Evolutionary conservation across 2,113 vertebrate species (phyloP), one percentile per base, ranked within the genome.

Genomic region (Steatornis caripensis): DNA sequence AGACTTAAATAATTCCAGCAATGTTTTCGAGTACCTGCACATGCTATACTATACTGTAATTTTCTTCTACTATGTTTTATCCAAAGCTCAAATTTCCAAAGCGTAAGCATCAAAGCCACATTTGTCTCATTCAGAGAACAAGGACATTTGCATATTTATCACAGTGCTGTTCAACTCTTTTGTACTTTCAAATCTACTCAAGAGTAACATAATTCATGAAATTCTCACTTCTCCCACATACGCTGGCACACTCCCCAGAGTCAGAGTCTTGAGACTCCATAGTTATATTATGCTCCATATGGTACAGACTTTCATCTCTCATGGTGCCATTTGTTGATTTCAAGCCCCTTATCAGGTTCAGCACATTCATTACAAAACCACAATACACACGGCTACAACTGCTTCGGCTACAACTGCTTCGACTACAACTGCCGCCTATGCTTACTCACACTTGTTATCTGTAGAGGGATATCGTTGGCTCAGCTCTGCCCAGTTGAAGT

Each of bases 181-280:
- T 84, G 54, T 95, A 88, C 91, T 97, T 97, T 94, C 84, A 88
- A 45, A 80, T 81, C 93, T 70, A 93, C 87, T 90, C 87, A 88
- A 86, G 82, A 90, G 89, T 81, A 96, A 94, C 93, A 94, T 93
- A 95, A 95, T 97, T 97, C 90, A 95, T 87, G 90, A 93, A 94
- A 94, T 84, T 94, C 95, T 91, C 95, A 95, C 95, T 95, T 95
- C 96, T 95, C 97, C 96, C 91, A 95, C 92, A 0, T 94, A 88
- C 24, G 76, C 72, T 93, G 88, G 84, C 82, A 87, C 10, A 18
- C 39, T 97, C 93, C 71, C 90, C 66, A 66, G 93, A 91, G 87
- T 55, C 55, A 53, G 82, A 84, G 76, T 93, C 95, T 93, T 79
- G 72, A 90, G 84, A 70, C 62, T 94, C 57, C 62, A 12, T 34